These are phyloP conservation scores for Acestrorhynchus altus DNA, from an alignment of 2,797 vertebrate genomes.

Conservation along the genomic window DNA sequence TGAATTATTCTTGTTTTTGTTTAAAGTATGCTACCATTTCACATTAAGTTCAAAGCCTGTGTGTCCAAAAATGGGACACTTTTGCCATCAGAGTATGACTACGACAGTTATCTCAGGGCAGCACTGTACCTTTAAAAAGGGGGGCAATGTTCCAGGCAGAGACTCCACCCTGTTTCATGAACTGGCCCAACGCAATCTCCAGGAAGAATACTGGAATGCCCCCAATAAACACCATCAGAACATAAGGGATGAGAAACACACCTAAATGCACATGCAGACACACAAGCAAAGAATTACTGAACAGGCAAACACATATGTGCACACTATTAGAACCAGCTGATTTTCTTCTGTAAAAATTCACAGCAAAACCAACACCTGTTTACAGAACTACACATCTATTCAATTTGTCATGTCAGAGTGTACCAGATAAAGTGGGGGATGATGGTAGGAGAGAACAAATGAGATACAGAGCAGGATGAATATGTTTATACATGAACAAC, in stretches of 20 bases:
- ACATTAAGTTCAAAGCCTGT: no score
- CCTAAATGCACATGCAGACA: slow-evolving; percentile 70
- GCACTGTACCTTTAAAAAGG: slow-evolving; percentile 87
- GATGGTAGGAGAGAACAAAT: neutral
- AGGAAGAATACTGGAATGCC: slow-evolving; percentile 93
- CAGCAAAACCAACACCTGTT: neutral
- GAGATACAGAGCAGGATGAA: neutral
- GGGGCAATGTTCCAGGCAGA: slow-evolving; percentile 92
- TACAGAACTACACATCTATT: neutral
- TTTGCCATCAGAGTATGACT: neutral
- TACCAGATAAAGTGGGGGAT: neutral
- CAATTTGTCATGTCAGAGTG: neutral
- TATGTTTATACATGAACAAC: neutral
- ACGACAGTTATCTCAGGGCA: neutral
- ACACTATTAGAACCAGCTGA: neutral
- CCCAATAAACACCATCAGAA: slow-evolving; percentile 89
- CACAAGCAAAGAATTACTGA: neutral
- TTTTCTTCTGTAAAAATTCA: neutral
- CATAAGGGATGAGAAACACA: slow-evolving; percentile 90
- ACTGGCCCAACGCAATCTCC: slow-evolving; percentile 91
- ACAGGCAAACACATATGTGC: neutral
- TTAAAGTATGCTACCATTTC: no score
- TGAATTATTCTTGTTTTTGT: no score
- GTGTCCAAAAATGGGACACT: neutral
- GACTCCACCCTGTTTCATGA: slow-evolving; percentile 93